These are phyloP conservation scores for Euwallacea similis DNA, from an alignment of 1,140 invertebrate species.

Conservation along the genomic window DNA sequence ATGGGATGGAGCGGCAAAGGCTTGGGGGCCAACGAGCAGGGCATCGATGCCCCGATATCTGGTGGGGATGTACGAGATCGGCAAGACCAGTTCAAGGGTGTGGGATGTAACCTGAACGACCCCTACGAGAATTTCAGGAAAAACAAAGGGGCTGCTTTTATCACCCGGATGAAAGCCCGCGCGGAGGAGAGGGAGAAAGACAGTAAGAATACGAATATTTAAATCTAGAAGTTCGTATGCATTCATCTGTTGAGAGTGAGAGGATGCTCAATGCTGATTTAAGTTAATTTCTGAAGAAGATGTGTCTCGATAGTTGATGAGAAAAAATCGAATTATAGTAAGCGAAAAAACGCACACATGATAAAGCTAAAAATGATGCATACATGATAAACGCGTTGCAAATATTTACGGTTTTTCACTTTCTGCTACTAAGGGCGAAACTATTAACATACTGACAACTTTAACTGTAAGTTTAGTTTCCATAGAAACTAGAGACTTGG, in stretches of 20 bases:
- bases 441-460: too few species aligned
- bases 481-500: too few species aligned
- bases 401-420: too few species aligned
- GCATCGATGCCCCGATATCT: slow-evolving; percentile 91
- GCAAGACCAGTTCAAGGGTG: slow-evolving; percentile 89
- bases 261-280: background rate
- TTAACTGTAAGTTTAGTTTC: too few species aligned
- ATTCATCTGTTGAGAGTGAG: background rate
- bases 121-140: slow-evolving; percentile 97
- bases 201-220: slow-evolving; percentile 42
- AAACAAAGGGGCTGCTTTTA: slow-evolving; percentile 94
- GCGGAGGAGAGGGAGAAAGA: slow-evolving; percentile 76
- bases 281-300: background rate
- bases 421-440: too few species aligned
- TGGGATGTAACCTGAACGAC: slow-evolving; percentile 88
- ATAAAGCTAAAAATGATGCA: too few species aligned
- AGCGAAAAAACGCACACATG: background rate
- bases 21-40: slow-evolving; percentile 88
- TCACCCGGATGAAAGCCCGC: slow-evolving; percentile 91
- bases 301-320: background rate
- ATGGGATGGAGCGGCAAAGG: slow-evolving; percentile 92
- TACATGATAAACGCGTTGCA: too few species aligned
- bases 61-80: slow-evolving; percentile 89
- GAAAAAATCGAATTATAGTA: background rate
- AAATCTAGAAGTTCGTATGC: background rate